Base-by-base conservation (phyloP, 2,888 invertebrate genomes). In the Megamerina dolium region DNA sequence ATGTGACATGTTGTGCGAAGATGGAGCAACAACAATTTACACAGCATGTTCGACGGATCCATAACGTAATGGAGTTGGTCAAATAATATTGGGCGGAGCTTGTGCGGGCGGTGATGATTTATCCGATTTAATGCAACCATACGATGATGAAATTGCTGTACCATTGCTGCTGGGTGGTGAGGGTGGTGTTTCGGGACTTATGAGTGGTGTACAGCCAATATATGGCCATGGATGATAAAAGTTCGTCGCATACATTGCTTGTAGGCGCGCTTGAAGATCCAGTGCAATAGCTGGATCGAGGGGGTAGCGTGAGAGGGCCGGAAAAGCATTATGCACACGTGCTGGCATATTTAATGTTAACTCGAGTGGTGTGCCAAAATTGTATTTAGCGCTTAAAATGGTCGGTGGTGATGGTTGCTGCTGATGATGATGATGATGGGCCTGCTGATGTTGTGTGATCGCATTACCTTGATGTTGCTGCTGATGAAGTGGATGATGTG, bases 41-140 rank as follows among this genome's bases (percentile, higher is more conserved):
- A 69, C 64, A 55, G 64, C 66, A 50, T 66, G 65, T 55, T 66
- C 68, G 41, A 64, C 60, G 49, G 70, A 66, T 59, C 70, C 68
- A 54, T 62, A 72, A 60, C 73, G 72, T 61, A 72, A 50, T 26
- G 72, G 72, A 66, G 72, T 72, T 59, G 72, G 72, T 72, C 73
- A 72, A 66, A 72, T 72, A 49, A 72, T 66, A 53, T 67, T 72
- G 3, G 70, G 64, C 31, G 69, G 63, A 26, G 63, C 60, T 46
- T 57, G 49, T 26, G 57, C 45, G 32, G 64, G 63, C 5, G 72
- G 70, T 18, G 72, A 72, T 20, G 69, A 63, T 43, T 70, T 71
- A 32, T 64, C 59, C 37, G 67, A 66, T 46, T 70, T 72, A 33
- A 70, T 66, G 47, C 69, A 70, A 38, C 64, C 70, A 35, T 67